Conservation (phyloP, 2,113 vertebrate genomes). For the Columba livia region DNA sequence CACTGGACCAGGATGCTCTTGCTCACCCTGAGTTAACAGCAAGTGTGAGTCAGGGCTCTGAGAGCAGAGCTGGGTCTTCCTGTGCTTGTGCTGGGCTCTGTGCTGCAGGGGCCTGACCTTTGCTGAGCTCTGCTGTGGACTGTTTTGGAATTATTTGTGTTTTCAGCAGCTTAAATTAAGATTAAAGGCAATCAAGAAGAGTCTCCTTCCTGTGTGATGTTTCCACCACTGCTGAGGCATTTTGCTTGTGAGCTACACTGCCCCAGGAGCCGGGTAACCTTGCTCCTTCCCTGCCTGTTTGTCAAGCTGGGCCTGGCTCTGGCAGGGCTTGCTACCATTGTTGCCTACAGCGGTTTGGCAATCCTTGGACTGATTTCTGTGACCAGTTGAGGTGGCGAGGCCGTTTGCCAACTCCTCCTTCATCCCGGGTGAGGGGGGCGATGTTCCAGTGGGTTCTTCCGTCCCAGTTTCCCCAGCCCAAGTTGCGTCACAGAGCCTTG, state of each 20-base stretch:
- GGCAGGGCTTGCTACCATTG: not conserved
- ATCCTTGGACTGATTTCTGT: constrained; percentile 42
- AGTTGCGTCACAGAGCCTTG: constrained; percentile 34
- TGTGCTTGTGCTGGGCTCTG: not conserved
- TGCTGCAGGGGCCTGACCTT: not conserved
- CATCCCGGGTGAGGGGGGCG: not conserved
- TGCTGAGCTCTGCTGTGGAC: not conserved
- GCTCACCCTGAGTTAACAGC: not conserved
- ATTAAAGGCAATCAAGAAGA: not conserved
- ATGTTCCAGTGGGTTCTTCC: constrained; percentile 26
- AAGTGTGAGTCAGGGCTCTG: not conserved
- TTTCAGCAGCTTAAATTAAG: constrained; percentile 20
- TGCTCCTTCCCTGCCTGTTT: not conserved
- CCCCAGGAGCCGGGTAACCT: not conserved
- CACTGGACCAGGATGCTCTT: not conserved
- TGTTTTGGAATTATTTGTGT: constrained; percentile 49
- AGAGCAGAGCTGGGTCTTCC: not conserved
- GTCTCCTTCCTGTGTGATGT: constrained; percentile 43
- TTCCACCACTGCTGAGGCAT: not conserved
- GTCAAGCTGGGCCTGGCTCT: not conserved
- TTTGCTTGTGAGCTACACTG: not conserved
- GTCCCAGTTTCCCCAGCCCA: constrained; percentile 26
- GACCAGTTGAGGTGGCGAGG: not conserved
- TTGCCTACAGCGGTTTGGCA: constrained; percentile 43
- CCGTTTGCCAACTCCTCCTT: constrained; percentile 49